phyloP scores from a whole-genome alignment of 2,113 vertebrate genomes.

The Ascaphus truei region DNA sequence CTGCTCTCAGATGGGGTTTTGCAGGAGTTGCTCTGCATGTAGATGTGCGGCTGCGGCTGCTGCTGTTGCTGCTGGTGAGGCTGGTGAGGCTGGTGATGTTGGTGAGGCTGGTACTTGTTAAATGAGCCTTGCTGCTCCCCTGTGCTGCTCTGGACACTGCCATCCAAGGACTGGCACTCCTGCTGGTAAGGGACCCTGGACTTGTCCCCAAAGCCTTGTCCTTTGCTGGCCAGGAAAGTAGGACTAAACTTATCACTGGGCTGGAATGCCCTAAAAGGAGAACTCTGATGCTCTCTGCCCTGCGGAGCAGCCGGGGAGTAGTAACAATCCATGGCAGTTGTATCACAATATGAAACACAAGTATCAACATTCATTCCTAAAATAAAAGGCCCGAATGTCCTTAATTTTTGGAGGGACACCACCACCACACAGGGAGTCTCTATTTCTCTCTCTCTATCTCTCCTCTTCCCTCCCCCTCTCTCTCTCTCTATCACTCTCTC shows the following conservation, averaged over 20 bases:
- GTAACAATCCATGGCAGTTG: constrained; percentile 92
- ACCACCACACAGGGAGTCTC: constrained; percentile 35
- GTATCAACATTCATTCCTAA: constrained; percentile 94
- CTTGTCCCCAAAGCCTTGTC: constrained; percentile 85
- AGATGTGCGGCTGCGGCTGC: constrained; percentile 71
- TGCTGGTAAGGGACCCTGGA: constrained; percentile 70
- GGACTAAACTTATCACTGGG: constrained; percentile 88
- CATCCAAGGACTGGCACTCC: constrained; percentile 83
- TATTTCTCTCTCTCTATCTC: constrained; percentile 33
- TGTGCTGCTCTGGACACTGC: constrained; percentile 49
- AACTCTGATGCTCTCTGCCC: constrained; percentile 77
- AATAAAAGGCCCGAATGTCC: constrained; percentile 65
- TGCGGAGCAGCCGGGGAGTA: constrained; percentile 88
- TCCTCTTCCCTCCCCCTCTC: constrained; percentile 32
- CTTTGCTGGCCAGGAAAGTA: constrained; percentile 89
- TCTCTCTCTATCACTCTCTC: too few species aligned
- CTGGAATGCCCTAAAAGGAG: constrained; percentile 91
- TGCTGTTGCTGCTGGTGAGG: constrained; percentile 39
- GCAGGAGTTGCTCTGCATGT: constrained; percentile 83
- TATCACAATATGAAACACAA: constrained; percentile 91
- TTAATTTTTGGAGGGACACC: constrained; percentile 59
- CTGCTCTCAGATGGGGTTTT: constrained; percentile 87
- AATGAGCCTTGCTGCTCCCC: constrained; percentile 72
- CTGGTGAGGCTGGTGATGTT: constrained; percentile 39
- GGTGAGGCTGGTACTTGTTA: constrained; percentile 75